Evolutionary conservation across 1,140 invertebrate species (phyloP), one percentile per base, ranked within the genome.

Genomic region (Drosophila nasuta): DNA sequence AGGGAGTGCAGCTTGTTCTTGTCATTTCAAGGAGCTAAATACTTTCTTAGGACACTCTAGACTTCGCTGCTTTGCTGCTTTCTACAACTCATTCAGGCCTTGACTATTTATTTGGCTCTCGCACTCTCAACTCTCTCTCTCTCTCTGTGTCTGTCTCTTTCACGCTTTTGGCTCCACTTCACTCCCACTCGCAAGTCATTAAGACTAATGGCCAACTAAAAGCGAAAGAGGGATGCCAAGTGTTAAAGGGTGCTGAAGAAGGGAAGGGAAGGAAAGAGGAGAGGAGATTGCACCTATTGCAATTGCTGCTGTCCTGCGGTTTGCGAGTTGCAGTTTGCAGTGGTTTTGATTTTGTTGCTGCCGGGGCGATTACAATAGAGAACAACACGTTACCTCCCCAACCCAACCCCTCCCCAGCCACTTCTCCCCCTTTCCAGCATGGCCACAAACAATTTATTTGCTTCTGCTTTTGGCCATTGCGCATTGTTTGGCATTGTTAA

Each of bases 181-280:
- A 35, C 38, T 35, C 52, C 54, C 51, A 51, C 69, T 65, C 35
- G 63, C 71, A 82, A 87, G 83, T 87, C 83, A 87, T 87, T 87
- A 87, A 73, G 80, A 87, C 83, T 87, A 87, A 87, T 87, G 83
- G 80, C 83, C 80, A 87, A 67, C 83, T 87, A 71, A 76, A 65
- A 58, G 54, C 57, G 20, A 35, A 46, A 13, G n/a, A 15, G 51
- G 51, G n/a, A 52, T 52, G 49, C 5, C 20, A 73, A 49, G 63
- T 57, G 54, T 17, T 63, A 30, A 46, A 45, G 25, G 10, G 28
- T 38, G 17, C 48, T 0, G n/a, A n/a, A 25, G 13, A 43, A 7
- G 35, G 13, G 43, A 6, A 28, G 6, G 11, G 25, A 0, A 5
- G 15, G 13, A 20, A 15, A 17, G 20, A 2, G 3, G 20, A 3